Conservation (phyloP, 2,113 vertebrate genomes). For the Poeciliopsis prolifica region DNA sequence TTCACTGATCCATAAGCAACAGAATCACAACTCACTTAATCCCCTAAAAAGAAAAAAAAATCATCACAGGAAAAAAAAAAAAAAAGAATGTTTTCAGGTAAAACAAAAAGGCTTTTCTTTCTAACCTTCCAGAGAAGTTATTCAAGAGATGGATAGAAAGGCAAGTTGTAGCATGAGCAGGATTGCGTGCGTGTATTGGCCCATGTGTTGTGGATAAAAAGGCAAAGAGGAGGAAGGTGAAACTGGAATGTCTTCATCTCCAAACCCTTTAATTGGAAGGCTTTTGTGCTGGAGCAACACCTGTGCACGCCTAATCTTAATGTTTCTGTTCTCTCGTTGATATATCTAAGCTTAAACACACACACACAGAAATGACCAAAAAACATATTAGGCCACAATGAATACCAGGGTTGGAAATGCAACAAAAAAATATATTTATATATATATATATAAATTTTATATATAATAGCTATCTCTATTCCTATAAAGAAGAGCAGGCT, state of each 20-base stretch:
- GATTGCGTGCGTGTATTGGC: slow-evolving; percentile 34
- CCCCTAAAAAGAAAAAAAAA: slow-evolving; percentile 40
- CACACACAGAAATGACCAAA: slow-evolving; percentile 9
- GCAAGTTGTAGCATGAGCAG: slow-evolving; percentile 82
- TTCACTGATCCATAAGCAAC: slow-evolving; percentile 66
- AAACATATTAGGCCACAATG: slow-evolving; percentile 79
- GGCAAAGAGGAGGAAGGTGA: slow-evolving; percentile 15
- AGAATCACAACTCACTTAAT: slow-evolving; percentile 58
- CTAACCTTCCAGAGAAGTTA: slow-evolving; percentile 7
- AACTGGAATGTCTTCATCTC: slow-evolving; percentile 82
- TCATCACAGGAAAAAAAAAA: background rate
- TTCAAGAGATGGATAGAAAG: slow-evolving; percentile 65
- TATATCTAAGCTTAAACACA: slow-evolving; percentile 4
- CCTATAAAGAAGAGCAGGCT: slow-evolving; percentile 67
- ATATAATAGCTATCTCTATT: slow-evolving; percentile 59
- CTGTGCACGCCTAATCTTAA: slow-evolving; percentile 1
- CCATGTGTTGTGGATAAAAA: slow-evolving; percentile 13
- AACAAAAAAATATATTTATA: slow-evolving; percentile 40
- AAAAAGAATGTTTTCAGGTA: slow-evolving; percentile 66
- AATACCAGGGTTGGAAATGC: slow-evolving; percentile 81
- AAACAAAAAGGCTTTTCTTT: slow-evolving; percentile 38
- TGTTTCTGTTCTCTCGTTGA: background rate
- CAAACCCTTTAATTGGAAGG: slow-evolving; percentile 78
- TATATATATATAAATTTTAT: slow-evolving; percentile 57
- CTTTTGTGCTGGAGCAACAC: slow-evolving; percentile 46